Evolutionary conservation across 2,888 invertebrate genomes (phyloP), one percentile per base, ranked within the genome.

Genomic region (Fragum fragum): DNA sequence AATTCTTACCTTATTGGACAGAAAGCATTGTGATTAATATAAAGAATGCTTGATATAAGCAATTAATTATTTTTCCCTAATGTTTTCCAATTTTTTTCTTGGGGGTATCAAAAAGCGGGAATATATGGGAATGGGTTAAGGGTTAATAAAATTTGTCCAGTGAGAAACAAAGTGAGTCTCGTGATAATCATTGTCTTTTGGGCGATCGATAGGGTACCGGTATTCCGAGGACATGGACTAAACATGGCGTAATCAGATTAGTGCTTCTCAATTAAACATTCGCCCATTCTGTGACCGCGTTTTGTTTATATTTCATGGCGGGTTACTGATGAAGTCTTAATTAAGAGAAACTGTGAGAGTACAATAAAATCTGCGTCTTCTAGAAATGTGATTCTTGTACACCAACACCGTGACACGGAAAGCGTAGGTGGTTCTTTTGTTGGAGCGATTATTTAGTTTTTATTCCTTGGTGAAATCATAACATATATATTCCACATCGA

Each of bases 241-340:
- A 42, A 66, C 47, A 66, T 66, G 42, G 32, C 39, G 42, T 66
- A 66, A 66, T 66, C 21, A 42, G 42, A 66, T 66, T 66, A 42
- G 66, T 66, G 21, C 6, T 26, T 36, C n/a, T 66, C 66, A 66
- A 66, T 66, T 66, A 66, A 66, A 66, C 66, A 66, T 42, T 32
- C 36, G 66, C 66, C 21, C 47, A 18, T 14, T 47, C 47, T 47
- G 14, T 47, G 47, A n/a, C 47, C 14, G 14, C n/a, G 47, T 16
- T n/a, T 47, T n/a, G 47, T 18, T 47, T n/a, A 47, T n/a, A 14
- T 61, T 66, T 23, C 23, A 21, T 23, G 16, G 6, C 26, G 2
- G 29, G 42, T 6, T 39, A 42, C 36, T 42, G 39, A 42, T 42
- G 66, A 42, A 32, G 16, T 61, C 42, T 42, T 42, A 39, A 66